phyloP scores from a whole-genome alignment of 2,797 vertebrate species.

The Coregonus ussuriensis region DNA sequence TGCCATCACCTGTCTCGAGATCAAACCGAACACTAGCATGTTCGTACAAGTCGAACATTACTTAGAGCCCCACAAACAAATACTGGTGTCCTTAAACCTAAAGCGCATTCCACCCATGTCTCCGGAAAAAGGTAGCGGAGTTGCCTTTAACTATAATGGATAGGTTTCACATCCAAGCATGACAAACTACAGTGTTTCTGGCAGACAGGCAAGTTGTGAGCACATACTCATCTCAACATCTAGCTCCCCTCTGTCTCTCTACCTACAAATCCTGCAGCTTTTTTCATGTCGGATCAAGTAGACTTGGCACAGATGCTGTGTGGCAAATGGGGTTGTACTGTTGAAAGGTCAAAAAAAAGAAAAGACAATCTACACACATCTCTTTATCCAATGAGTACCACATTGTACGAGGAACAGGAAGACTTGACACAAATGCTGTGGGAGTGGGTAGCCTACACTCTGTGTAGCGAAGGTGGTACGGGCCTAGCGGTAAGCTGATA shows the following conservation, averaged over 20 bases:
- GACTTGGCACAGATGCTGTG: not conserved
- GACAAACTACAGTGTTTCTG: not conserved
- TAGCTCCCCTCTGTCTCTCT: not conserved
- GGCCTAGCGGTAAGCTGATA: not conserved
- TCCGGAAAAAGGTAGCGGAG: not conserved
- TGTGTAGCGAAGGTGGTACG: not conserved
- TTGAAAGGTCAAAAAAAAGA: not conserved
- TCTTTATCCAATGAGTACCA: slow-evolving; percentile 1
- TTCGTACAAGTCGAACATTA: slow-evolving; percentile 13
- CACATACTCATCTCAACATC: not conserved
- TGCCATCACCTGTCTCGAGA: not conserved
- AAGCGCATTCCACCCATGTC: not conserved
- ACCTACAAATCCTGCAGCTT: not conserved
- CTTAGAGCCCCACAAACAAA: not conserved
- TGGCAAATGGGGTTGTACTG: not conserved
- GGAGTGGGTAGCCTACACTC: not conserved
- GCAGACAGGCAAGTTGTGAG: not conserved
- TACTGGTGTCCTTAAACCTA: not conserved
- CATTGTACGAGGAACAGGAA: slow-evolving; percentile 3
- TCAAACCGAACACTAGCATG: slow-evolving; percentile 8
- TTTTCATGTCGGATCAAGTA: not conserved
- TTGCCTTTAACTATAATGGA: not conserved
- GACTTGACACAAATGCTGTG: not conserved
- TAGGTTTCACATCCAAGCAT: not conserved
- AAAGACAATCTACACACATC: not conserved